Base-by-base conservation (phyloP, 1,140 invertebrate species). In the Drosophila littoralis region DNA sequence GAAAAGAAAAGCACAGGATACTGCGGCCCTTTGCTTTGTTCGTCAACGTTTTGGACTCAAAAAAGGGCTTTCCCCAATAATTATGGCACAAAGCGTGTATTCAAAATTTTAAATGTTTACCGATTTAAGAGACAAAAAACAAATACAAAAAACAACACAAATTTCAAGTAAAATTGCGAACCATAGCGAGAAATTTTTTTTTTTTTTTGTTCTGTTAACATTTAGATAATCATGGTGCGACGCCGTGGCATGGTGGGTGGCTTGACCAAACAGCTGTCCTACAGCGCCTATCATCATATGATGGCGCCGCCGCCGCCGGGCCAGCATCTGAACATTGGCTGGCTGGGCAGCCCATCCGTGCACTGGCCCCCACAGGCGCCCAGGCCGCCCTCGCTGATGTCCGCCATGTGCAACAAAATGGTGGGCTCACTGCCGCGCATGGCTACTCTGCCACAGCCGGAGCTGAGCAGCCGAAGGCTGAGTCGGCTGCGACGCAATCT, bases 91-190 rank as follows among this genome's bases (percentile, higher is more conserved):
- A 13, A 33, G 13, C 4, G 36, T 80, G 46, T 35, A 65, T 51
- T 36, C 68, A 68, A 81, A 81, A 74, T 77, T 81, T 65, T 77
- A 48, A 74, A 77, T 82, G 61, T 77, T 50, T n/a, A 42, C n/a
- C 40, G n/a, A 42, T 42, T 42, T 7, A 12, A 42, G 40, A 42
- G 40, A 42, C 40, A 13, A 42, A 38, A 38, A 38, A 9, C 6
- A 6, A n/a, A 42, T n/a, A 42, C 4, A 42, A 13, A 13, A 22
- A 59, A 43, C 42, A 45, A 58, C 40, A 63, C 28, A 64, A 48
- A 50, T 43, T 55, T 61, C 12, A 63, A 35, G 13, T 40, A 54
- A 54, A 59, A 13, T 13, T 10, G 45, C 45, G 22, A 58, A 48
- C 13, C 33, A 40, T 58, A 36, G 6, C 9, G 12, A 38, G 22